These are phyloP conservation scores for Monopis laevigella DNA, from an alignment of 2,888 invertebrate species.

Conservation along the genomic window DNA sequence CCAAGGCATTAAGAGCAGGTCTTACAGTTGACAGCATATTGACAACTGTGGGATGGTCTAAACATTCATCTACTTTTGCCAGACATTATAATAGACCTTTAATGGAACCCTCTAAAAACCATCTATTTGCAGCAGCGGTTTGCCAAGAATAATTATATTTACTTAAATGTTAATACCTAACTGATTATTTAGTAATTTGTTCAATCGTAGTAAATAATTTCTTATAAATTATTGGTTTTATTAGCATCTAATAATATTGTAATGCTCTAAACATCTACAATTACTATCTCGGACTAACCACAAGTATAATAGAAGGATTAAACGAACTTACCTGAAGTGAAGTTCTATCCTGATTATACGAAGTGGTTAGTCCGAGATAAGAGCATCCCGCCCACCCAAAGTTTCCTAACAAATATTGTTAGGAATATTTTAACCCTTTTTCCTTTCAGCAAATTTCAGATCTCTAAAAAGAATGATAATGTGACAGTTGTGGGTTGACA, in stretches of 20 bases:
- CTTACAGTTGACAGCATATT: slow-evolving; percentile 3
- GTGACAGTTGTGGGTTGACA: background rate
- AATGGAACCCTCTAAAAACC: background rate
- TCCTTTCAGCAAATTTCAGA: slow-evolving; percentile 1
- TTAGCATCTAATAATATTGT: background rate
- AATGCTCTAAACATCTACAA: background rate
- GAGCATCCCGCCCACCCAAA: slow-evolving; percentile 3
- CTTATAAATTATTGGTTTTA: background rate
- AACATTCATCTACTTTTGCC: slow-evolving; percentile 11
- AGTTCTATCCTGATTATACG: slow-evolving; percentile 12
- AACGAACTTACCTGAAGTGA: slow-evolving; percentile 13
- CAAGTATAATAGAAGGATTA: slow-evolving; percentile 13
- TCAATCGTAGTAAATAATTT: background rate
- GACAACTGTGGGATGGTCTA: slow-evolving; percentile 12
- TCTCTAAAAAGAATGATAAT: slow-evolving; percentile 1
- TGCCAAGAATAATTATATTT: background rate
- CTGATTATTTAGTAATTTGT: background rate
- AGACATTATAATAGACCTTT: slow-evolving; percentile 6
- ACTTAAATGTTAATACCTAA: background rate
- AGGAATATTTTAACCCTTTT: background rate
- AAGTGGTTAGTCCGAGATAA: slow-evolving; percentile 12
- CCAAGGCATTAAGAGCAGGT: slow-evolving; percentile 1
- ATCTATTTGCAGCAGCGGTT: background rate
- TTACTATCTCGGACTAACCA: slow-evolving; percentile 12
- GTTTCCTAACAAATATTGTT: too few relatives aligned